Percentiles rank a stretch among this genome's conserved stretches.
Evolutionary conservation across 1,140 invertebrate genomes (phyloP).

Genomic region (Lepidurus couesii): DNA sequence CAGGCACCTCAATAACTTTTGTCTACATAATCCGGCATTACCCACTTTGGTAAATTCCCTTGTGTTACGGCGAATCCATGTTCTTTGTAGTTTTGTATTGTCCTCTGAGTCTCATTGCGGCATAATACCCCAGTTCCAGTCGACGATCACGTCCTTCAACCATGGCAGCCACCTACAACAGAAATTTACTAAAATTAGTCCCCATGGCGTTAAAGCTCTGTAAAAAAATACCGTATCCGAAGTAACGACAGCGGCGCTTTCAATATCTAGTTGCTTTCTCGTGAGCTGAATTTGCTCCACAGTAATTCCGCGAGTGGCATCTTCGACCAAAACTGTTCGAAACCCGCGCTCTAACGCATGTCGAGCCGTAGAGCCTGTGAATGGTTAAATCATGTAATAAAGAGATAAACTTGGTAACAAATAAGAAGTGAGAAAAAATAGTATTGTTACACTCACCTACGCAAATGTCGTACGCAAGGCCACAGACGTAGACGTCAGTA

Average conservation of each 20-base stretch:
- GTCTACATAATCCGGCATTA: background rate
- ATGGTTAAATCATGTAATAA: background rate
- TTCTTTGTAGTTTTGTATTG: slow-evolving; percentile 6
- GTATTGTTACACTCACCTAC: slow-evolving; percentile 61
- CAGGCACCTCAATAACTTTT: background rate
- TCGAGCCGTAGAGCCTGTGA: slow-evolving; percentile 71
- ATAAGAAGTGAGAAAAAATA: background rate
- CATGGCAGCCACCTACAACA: slow-evolving; percentile 67
- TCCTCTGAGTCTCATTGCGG: slow-evolving; percentile 70
- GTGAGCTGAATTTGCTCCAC: slow-evolving; percentile 74
- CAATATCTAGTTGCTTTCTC: slow-evolving; percentile 63
- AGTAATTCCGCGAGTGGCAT: slow-evolving; percentile 82
- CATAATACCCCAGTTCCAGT: slow-evolving; percentile 77
- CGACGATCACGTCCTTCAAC: slow-evolving; percentile 75
- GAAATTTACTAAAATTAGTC: slow-evolving; percentile 32
- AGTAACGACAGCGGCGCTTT: slow-evolving; percentile 71
- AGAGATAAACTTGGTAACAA: background rate
- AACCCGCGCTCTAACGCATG: slow-evolving; percentile 84
- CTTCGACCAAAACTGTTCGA: slow-evolving; percentile 80
- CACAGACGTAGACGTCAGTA: slow-evolving; percentile 91
- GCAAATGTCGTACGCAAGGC: slow-evolving; percentile 93
- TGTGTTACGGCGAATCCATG: slow-evolving; percentile 12
- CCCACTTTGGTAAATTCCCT: background rate
- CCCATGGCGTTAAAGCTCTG: background rate
- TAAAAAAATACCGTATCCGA: slow-evolving; percentile 52